These are phyloP conservation scores for Beaufortia kweichowensis DNA, from an alignment of 2,113 vertebrate genomes.

Conservation along the genomic window DNA sequence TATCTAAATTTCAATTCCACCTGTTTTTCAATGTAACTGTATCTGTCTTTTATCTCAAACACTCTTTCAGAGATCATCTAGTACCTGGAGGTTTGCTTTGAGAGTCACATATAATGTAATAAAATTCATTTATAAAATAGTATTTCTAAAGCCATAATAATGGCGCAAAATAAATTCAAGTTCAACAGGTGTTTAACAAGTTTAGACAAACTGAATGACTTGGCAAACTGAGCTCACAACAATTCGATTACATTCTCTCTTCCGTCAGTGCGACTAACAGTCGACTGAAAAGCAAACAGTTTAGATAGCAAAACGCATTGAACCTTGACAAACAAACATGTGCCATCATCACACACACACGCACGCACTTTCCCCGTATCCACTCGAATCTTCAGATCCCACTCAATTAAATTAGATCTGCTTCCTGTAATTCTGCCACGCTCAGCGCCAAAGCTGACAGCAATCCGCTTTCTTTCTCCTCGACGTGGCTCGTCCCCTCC, in stretches of 20 bases:
- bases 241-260: neutral
- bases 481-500: constrained; percentile 29
- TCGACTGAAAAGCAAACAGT: constrained; percentile 31
- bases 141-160: too few relatives aligned
- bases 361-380: neutral
- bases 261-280: neutral
- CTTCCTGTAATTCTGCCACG: constrained; percentile 54
- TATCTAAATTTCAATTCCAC: constrained; percentile 12
- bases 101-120: neutral
- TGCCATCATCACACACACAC: neutral
- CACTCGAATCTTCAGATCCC: constrained; percentile 45
- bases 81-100: neutral
- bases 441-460: constrained; percentile 53
- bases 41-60: neutral
- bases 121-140: too few relatives aligned
- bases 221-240: neutral
- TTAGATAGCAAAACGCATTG: constrained; percentile 20
- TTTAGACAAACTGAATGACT: neutral
- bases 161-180: neutral
- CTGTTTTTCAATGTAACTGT: constrained; percentile 16
- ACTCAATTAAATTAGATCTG: constrained; percentile 60
- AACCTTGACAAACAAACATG: constrained; percentile 21
- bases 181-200: neutral
- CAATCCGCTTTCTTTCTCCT: constrained; percentile 32
- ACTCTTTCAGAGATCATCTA: neutral